Conservation (phyloP, 2,113 vertebrate genomes). For the Epinephelus cyanopodus region DNA sequence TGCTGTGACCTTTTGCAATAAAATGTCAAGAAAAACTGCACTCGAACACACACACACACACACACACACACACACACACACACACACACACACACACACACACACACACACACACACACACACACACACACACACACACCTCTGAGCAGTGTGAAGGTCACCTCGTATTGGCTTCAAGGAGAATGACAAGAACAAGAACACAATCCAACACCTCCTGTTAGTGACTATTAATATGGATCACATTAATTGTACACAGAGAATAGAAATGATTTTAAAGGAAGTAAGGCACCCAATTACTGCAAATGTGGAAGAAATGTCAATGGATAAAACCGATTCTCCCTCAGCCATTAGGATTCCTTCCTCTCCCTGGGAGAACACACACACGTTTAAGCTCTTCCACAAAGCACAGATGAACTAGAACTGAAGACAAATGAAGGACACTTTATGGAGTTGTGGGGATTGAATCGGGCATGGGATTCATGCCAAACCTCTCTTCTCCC, state of each 20-base stretch:
- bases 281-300: background rate
- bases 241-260: constrained; percentile 7
- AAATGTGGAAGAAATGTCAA: background rate
- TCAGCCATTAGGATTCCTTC: constrained; percentile 19
- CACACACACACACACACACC: constrained; percentile 49
- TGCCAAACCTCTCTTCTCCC: constrained; percentile 40
- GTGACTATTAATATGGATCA: constrained; percentile 1
- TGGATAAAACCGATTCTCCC: constrained; percentile 11
- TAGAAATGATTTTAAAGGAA: background rate
- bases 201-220: background rate
- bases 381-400: constrained; percentile 32
- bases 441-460: constrained; percentile 48
- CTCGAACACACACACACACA: constrained; percentile 1
- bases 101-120: constrained; percentile 48
- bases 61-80: constrained; percentile 49
- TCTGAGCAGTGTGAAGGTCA: constrained; percentile 57
- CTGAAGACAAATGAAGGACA: constrained; percentile 61
- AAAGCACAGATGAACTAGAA: constrained; percentile 35
- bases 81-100: constrained; percentile 48
- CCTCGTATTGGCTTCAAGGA: constrained; percentile 31
- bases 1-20: constrained; percentile 67
- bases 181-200: constrained; percentile 43
- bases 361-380: constrained; percentile 18
- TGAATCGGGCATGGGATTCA: constrained; percentile 48
- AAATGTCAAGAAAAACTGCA: constrained; percentile 67